Evolutionary conservation across 1,140 invertebrate genomes (phyloP), one percentile per base, ranked within the genome.

Genomic region (Hypothenemus hampei): DNA sequence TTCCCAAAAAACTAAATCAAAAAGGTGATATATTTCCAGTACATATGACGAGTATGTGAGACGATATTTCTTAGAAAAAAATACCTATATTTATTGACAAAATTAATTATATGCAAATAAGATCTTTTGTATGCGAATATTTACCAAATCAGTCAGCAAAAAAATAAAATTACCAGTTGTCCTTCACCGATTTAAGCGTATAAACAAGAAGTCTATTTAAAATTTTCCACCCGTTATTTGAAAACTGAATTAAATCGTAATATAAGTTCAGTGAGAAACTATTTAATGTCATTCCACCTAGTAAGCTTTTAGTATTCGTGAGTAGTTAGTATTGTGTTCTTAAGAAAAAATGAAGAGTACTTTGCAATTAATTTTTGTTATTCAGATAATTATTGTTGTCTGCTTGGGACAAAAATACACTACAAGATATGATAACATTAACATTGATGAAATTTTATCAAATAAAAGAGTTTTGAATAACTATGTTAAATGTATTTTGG

Each of bases 401-500:
- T 48, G 45, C 20, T 35, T 54, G 7, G 26, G 26, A 18, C 55
- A 61, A 36, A 47, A 50, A 18, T 82, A 82, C 63, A 73, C 77
- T 2, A 75, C 61, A 41, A 81, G 79, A 60, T 84, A 77, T 55
- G 84, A 87, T 64, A 76, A 75, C 58, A 70, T 86, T 16, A 77
- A 86, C 59, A 68, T 87, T 3, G 77, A 83, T 26, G 75, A 74
- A 46, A 78, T 86, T 39, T 67, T 87, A 15, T 60, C 65, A 18
- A 87, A 85, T 64, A 70, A 78, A 13, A 73, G 84, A 21, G 71
- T 86, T 2, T 70, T 87, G 36, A 70, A 68, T 1, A 79, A 77
- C 62, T 86, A 86, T 55, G 75, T 85, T 6, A 80, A 80, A 48
- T 87, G 85, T 52, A 66, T 87, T 60, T 64, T 86, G 60, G 80